Evolutionary conservation across 2,888 invertebrate species (phyloP).

Genomic region (Epirrhoe alternata): DNA sequence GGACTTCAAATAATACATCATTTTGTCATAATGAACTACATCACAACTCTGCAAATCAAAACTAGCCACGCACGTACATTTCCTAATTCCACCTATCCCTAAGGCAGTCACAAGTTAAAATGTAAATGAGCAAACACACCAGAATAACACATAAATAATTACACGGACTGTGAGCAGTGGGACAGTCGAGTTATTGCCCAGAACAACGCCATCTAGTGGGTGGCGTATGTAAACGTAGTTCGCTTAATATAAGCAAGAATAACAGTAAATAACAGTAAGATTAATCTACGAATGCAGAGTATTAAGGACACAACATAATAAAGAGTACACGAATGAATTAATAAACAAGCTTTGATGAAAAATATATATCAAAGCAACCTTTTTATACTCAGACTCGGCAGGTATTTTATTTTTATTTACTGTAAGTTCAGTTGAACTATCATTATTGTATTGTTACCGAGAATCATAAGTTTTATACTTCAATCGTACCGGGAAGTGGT

Average conservation of each 20-base stretch:
- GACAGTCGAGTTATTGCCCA: conserved; percentile 53
- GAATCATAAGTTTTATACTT: too few species aligned
- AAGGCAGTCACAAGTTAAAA: conserved; percentile 27
- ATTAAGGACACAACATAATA: too few species aligned
- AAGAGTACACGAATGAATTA: too few species aligned
- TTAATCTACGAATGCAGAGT: not conserved
- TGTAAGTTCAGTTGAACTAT: too few species aligned
- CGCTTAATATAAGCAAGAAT: not conserved
- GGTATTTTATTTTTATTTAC: too few species aligned
- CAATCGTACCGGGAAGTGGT: too few species aligned
- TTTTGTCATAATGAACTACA: not conserved
- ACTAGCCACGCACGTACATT: conserved; percentile 19
- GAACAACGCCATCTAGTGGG: conserved; percentile 27
- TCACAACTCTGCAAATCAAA: conserved; percentile 25
- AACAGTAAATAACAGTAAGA: not conserved
- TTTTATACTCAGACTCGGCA: too few species aligned
- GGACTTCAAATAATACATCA: too few species aligned
- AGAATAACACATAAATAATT: conserved; percentile 65
- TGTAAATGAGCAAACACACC: conserved; percentile 31
- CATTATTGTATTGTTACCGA: too few species aligned
- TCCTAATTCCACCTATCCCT: conserved; percentile 27
- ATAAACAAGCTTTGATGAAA: too few species aligned
- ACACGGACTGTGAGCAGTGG: conserved; percentile 60
- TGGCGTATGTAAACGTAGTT: conserved; percentile 15
- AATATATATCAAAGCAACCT: too few species aligned